Evolutionary conservation across 2,888 invertebrate genomes (phyloP).

Genomic region (Biston stratarius): DNA sequence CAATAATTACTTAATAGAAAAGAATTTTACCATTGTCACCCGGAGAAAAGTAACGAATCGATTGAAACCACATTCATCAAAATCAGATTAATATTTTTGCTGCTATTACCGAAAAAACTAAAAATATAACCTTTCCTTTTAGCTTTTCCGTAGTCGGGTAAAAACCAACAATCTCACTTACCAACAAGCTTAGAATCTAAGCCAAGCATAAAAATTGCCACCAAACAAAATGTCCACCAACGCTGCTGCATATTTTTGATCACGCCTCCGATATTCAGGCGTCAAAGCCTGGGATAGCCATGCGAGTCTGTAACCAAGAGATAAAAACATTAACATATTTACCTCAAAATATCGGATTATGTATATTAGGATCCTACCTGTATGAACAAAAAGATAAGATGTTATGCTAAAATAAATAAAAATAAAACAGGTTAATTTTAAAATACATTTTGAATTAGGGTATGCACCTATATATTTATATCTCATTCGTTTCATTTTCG

Average conservation of each 20-base stretch:
- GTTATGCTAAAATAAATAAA: slow-evolving; percentile 10
- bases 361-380: slow-evolving; percentile 30
- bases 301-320: slow-evolving; percentile 60
- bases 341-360: slow-evolving; percentile 30
- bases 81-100: too few relatives aligned
- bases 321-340: slow-evolving; percentile 42
- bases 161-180: slow-evolving; percentile 47
- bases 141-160: neutral
- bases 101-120: too few relatives aligned
- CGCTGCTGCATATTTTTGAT: slow-evolving; percentile 75
- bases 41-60: too few relatives aligned
- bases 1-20: too few relatives aligned
- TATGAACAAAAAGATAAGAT: slow-evolving; percentile 14
- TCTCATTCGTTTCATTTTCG: neutral
- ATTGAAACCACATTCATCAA: too few relatives aligned
- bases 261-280: slow-evolving; percentile 37
- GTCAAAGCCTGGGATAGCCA: slow-evolving; percentile 42
- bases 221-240: slow-evolving; percentile 73
- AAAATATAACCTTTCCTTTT: too few relatives aligned
- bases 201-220: slow-evolving; percentile 75
- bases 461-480: neutral
- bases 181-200: slow-evolving; percentile 79
- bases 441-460: neutral
- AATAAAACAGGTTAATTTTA: neutral
- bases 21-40: too few relatives aligned